Evolutionary conservation across 2,113 vertebrate genomes (phyloP).

Genomic region (Indri indri): DNA sequence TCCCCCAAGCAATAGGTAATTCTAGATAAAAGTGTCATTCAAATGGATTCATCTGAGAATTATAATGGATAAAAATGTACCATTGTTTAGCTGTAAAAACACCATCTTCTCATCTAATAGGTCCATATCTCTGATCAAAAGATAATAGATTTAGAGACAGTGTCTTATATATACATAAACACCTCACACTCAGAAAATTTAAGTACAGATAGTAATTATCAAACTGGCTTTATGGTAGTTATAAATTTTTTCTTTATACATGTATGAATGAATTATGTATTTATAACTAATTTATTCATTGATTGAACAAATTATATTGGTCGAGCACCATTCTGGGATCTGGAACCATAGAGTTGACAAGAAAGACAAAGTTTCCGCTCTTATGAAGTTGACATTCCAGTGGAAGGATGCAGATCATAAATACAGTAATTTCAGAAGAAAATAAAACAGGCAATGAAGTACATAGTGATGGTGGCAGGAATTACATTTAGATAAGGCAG

Average conservation of each 20-base stretch:
- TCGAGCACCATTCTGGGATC: background rate
- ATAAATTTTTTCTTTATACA: background rate
- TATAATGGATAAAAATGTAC: background rate
- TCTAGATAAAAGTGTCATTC: background rate
- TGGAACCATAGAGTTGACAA: background rate
- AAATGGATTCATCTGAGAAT: background rate
- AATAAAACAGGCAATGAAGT: background rate
- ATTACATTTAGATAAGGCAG: background rate
- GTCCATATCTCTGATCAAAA: background rate
- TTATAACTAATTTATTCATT: background rate
- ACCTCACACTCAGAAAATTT: background rate
- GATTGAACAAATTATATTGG: background rate
- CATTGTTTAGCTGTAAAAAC: background rate
- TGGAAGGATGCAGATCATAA: background rate
- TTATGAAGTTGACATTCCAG: background rate
- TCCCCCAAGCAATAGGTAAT: background rate
- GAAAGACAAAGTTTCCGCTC: background rate
- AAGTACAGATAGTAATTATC: background rate
- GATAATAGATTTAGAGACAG: background rate
- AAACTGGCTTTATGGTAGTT: background rate
- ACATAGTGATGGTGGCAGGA: background rate
- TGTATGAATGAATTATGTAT: background rate
- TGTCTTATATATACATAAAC: background rate
- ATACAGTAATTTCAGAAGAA: conserved; percentile 16
- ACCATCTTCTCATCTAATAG: background rate